phyloP scores from a whole-genome alignment of 2,113 vertebrate genomes.

The Rissa tridactyla region DNA sequence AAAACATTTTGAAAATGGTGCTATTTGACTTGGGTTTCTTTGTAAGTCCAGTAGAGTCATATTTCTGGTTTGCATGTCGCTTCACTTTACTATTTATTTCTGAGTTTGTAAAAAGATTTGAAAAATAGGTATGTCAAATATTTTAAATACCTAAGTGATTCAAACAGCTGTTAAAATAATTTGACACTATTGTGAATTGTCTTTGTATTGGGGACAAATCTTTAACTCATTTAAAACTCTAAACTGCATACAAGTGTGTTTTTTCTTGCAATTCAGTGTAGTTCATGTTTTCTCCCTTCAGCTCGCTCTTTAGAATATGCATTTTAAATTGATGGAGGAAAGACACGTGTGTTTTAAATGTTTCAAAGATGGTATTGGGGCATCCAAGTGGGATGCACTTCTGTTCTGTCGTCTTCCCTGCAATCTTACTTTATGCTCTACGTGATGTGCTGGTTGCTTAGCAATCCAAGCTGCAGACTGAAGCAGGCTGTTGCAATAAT shows the following conservation, averaged over 20 bases:
- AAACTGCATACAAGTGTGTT: neutral
- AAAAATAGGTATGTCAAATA: neutral
- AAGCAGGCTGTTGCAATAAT: neutral
- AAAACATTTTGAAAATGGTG: neutral
- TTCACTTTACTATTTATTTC: neutral
- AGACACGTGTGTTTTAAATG: neutral
- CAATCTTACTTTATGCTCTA: neutral
- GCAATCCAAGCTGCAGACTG: constrained; percentile 21
- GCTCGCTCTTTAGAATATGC: neutral
- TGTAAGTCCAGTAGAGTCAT: neutral
- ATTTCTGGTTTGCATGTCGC: neutral
- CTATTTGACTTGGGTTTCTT: neutral
- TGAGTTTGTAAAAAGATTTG: neutral
- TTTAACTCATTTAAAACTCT: neutral
- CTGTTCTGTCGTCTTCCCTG: neutral
- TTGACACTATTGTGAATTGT: neutral
- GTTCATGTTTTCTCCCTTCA: neutral
- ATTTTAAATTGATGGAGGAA: neutral
- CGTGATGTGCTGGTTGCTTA: constrained; percentile 16
- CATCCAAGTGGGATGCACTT: neutral
- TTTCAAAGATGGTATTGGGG: neutral
- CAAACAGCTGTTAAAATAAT: neutral
- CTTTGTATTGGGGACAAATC: neutral
- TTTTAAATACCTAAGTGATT: neutral
- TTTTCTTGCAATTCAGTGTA: neutral